These are phyloP conservation scores for Gallinago undulata DNA, from an alignment of 2,113 vertebrate species.

Conservation along the genomic window DNA sequence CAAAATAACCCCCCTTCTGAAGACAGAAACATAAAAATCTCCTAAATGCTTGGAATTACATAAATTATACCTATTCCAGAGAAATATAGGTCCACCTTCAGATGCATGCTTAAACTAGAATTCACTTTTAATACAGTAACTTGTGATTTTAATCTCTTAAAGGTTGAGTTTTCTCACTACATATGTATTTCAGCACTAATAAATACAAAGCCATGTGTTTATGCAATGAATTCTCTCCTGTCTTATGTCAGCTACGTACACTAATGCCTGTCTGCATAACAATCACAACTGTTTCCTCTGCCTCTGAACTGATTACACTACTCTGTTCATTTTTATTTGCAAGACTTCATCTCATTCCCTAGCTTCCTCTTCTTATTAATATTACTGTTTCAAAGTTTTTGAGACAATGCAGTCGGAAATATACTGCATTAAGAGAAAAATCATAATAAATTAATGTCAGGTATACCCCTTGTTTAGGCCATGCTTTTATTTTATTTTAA, in stretches of 20 bases:
- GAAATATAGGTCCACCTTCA: background rate
- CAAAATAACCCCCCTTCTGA: background rate
- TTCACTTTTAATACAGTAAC: background rate
- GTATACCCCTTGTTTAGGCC: background rate
- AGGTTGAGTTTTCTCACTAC: background rate
- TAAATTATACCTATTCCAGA: background rate
- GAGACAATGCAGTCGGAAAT: conserved; percentile 1
- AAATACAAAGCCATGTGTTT: conserved; percentile 19
- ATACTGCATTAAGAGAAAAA: background rate
- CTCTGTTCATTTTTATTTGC: background rate
- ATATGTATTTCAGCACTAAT: background rate
- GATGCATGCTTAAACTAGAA: background rate
- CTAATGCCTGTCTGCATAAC: background rate
- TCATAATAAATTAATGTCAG: background rate
- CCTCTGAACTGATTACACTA: background rate
- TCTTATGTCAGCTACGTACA: background rate
- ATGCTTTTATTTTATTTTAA: background rate
- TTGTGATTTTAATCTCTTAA: background rate
- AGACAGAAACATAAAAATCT: background rate
- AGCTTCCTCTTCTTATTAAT: conserved; percentile 3
- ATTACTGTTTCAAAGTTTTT: background rate
- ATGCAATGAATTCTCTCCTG: conserved; percentile 34
- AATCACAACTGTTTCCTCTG: background rate
- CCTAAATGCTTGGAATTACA: background rate
- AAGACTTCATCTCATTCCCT: background rate